Conservation (phyloP, 2,797 vertebrate species). For the Lacerta agilis region DNA sequence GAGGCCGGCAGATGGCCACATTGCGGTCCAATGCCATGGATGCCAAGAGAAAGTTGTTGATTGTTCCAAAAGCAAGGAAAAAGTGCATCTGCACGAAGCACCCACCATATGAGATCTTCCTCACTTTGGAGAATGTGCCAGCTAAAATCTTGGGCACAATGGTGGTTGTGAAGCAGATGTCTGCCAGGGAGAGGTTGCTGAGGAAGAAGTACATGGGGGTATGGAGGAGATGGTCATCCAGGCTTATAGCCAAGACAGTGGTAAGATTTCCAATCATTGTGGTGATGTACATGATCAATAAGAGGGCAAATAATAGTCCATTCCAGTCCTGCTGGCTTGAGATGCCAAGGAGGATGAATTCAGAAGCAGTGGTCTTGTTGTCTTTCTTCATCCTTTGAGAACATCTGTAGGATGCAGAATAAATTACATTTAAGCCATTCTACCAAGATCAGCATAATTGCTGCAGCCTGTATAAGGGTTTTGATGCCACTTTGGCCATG, state of each 20-base stretch:
- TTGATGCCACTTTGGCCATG: too few species aligned
- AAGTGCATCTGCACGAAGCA: conserved; percentile 62
- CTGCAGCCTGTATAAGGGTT: too few species aligned
- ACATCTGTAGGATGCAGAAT: too few species aligned
- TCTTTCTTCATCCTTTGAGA: too few species aligned
- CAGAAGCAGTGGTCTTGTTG: too few species aligned
- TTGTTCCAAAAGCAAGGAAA: conserved; percentile 51
- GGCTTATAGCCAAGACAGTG: conserved; percentile 42
- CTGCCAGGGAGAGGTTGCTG: conserved; percentile 51
- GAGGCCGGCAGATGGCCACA: conserved; percentile 48
- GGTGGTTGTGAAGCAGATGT: conserved; percentile 49
- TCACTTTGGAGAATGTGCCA: conserved; percentile 10
- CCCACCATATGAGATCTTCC: conserved; percentile 24
- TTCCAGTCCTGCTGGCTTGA: too few species aligned
- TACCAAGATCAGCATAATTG: too few species aligned
- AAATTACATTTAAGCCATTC: too few species aligned
- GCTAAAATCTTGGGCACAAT: conserved; percentile 38
- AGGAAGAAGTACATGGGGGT: conserved; percentile 61
- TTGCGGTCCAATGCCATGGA: conserved; percentile 57
- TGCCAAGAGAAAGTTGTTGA: conserved; percentile 56
- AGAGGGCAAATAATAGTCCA: too few species aligned
- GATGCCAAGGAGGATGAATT: too few species aligned
- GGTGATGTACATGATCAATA: too few species aligned
- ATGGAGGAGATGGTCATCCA: conserved; percentile 24
- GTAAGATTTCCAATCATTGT: conserved; percentile 39